These are phyloP conservation scores for Mesodorylaimus sp. DNA, from an alignment of 2,888 invertebrate genomes.

Conservation along the genomic window DNA sequence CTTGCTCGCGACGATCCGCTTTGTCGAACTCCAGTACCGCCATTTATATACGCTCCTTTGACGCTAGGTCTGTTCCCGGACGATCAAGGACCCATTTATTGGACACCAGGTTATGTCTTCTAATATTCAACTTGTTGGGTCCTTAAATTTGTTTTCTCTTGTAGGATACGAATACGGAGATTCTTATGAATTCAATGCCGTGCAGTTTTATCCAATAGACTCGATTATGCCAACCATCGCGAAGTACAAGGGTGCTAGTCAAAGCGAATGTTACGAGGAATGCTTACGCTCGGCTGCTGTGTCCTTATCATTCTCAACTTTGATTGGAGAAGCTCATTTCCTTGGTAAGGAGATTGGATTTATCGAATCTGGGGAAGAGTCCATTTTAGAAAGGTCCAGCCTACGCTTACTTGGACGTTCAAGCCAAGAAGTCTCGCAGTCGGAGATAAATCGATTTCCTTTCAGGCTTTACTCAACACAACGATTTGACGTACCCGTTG, in stretches of 20 bases:
- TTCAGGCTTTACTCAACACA: constrained; percentile 61
- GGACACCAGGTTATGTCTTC: not conserved
- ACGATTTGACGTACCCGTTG: constrained; percentile 75
- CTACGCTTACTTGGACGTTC: too few relatives aligned
- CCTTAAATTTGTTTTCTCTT: not conserved
- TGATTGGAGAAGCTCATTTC: constrained; percentile 25
- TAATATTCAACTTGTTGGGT: not conserved
- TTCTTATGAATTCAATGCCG: not conserved
- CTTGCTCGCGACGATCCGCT: not conserved
- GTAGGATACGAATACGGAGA: constrained; percentile 2
- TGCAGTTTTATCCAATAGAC: not conserved
- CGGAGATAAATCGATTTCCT: too few relatives aligned
- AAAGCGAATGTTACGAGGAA: constrained; percentile 2
- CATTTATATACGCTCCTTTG: not conserved
- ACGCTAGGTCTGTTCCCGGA: not conserved
- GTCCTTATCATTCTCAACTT: constrained; percentile 21
- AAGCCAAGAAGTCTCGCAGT: too few relatives aligned
- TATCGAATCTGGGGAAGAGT: too few relatives aligned
- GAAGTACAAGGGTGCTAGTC: constrained; percentile 1
- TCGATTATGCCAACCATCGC: not conserved
- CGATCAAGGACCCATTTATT: not conserved
- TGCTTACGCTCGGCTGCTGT: constrained; percentile 16
- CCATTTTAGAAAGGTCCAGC: too few relatives aligned
- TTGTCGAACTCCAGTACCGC: not conserved
- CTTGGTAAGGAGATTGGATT: too few relatives aligned